phyloP scores from a whole-genome alignment of 1,140 invertebrate genomes.

The Stegodyphus mimosarum region DNA sequence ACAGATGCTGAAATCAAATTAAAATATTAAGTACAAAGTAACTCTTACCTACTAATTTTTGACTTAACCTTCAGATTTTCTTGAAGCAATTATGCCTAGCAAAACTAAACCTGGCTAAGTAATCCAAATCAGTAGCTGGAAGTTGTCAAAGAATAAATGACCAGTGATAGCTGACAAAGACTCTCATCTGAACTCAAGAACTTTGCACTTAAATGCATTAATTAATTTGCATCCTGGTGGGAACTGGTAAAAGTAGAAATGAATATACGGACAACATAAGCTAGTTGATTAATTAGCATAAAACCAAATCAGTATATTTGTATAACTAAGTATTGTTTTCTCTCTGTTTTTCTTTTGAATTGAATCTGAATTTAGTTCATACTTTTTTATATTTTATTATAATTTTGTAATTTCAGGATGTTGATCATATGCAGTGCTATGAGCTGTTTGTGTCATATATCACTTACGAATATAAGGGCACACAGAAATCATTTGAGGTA shows the following conservation, averaged over 20 bases:
- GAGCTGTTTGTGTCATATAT: constrained; percentile 67
- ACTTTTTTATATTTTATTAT: background rate
- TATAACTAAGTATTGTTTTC: background rate
- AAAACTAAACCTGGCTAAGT: no score
- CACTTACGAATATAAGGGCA: constrained; percentile 66
- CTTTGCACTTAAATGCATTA: no score
- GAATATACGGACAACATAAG: background rate
- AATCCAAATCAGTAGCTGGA: no score
- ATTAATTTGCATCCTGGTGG: background rate
- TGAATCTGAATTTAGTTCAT: background rate
- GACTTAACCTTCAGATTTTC: no score
- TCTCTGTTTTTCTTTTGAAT: background rate
- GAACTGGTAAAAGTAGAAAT: background rate
- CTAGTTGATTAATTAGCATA: background rate
- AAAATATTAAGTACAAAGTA: no score
- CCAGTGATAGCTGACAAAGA: no score
- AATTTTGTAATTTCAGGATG: constrained; percentile 63
- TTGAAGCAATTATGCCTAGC: no score
- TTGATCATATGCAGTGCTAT: constrained; percentile 66
- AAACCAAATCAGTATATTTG: background rate
- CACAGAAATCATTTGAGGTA: constrained; percentile 65
- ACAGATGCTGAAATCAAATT: no score
- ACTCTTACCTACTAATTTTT: no score
- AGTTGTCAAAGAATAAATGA: no score
- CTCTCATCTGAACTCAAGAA: no score